Percentiles rank a stretch among this genome's conserved stretches.
These are phyloP conservation scores for Erythrocebus patas DNA, from an alignment of 2,113 vertebrate genomes.

Conservation along the genomic window DNA sequence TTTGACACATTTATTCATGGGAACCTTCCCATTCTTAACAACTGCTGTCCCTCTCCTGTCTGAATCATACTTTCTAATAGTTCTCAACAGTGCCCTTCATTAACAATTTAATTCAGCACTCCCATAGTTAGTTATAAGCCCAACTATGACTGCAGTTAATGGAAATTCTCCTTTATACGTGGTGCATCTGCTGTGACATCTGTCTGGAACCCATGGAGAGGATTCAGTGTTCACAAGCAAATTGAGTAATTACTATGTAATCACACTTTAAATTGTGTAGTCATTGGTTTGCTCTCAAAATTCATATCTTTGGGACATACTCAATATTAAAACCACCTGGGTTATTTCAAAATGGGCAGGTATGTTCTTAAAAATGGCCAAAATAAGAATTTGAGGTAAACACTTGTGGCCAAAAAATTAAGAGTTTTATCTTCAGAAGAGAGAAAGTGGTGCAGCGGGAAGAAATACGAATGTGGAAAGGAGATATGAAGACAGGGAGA, in stretches of 20 bases:
- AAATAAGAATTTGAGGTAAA: not conserved
- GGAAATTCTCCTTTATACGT: slow-evolving; percentile 47
- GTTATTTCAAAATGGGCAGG: not conserved
- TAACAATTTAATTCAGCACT: not conserved
- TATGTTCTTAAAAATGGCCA: not conserved
- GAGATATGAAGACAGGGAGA: not conserved
- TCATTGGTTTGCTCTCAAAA: slow-evolving; percentile 56
- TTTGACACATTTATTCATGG: not conserved
- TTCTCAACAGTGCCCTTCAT: not conserved
- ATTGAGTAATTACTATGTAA: slow-evolving; percentile 70
- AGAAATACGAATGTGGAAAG: not conserved
- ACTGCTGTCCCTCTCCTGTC: not conserved
- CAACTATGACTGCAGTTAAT: slow-evolving; percentile 30
- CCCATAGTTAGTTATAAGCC: not conserved
- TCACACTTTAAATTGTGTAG: slow-evolving; percentile 52
- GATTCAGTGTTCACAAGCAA: slow-evolving; percentile 50
- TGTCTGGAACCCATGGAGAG: slow-evolving; percentile 41
- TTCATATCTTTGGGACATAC: slow-evolving; percentile 34
- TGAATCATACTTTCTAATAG: not conserved
- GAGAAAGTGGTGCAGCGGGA: not conserved
- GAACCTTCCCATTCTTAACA: not conserved
- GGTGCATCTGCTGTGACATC: slow-evolving; percentile 57
- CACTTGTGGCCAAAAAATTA: not conserved
- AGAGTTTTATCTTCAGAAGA: not conserved
- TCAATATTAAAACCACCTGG: slow-evolving; percentile 44